Conservation (phyloP, 2,888 invertebrate species). For the Pheosia tremula region DNA sequence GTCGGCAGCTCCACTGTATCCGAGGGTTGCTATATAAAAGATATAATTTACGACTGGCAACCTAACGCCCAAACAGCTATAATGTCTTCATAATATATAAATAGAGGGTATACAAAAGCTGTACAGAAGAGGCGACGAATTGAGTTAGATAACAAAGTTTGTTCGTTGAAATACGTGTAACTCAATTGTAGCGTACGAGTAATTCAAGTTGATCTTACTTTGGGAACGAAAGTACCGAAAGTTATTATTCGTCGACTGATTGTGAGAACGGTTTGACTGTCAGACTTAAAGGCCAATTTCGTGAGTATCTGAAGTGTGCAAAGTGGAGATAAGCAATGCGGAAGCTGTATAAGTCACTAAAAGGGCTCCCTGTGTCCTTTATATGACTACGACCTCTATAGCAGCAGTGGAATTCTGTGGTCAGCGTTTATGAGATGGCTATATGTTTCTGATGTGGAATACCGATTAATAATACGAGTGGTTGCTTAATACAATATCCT, state of each 20-base stretch:
- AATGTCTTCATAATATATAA: slow-evolving; percentile 18
- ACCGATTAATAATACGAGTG: no score
- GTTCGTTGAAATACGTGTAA: neutral
- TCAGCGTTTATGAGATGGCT: no score
- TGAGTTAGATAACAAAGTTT: neutral
- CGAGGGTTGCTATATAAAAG: slow-evolving; percentile 4
- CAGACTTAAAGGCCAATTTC: no score
- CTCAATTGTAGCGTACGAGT: neutral
- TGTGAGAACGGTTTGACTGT: no score
- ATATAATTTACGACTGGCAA: slow-evolving; percentile 22
- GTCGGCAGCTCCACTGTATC: slow-evolving; percentile 4
- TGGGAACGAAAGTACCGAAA: neutral
- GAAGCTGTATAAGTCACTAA: neutral
- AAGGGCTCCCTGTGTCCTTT: neutral
- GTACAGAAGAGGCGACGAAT: neutral
- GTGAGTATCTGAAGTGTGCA: no score
- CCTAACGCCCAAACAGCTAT: slow-evolving; percentile 15
- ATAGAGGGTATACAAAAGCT: slow-evolving; percentile 3
- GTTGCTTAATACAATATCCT: no score
- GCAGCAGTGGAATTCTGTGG: neutral
- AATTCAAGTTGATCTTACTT: neutral
- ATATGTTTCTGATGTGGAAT: no score
- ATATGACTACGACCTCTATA: no score
- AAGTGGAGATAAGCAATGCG: no score
- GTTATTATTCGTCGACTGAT: neutral